These are phyloP conservation scores for Uloborus plumipes DNA, from an alignment of 2,888 invertebrate genomes.

Conservation along the genomic window DNA sequence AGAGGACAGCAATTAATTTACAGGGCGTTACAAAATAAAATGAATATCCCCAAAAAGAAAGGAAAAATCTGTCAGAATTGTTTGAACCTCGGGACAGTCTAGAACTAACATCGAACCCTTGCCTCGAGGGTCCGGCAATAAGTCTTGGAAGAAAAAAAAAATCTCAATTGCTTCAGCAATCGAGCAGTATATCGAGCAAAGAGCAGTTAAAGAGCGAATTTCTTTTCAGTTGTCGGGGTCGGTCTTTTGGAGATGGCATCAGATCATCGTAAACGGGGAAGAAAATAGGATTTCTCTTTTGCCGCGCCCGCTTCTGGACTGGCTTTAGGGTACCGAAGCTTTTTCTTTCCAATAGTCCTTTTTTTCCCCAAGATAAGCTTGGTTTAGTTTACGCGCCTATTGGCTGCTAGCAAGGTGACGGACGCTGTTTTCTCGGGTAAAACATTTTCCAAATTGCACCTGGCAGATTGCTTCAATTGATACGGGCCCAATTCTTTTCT, in stretches of 20 bases:
- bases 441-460: slow-evolving; percentile 26
- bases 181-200: slow-evolving; percentile 15
- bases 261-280: slow-evolving; percentile 43
- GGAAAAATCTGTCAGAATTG: slow-evolving; percentile 26
- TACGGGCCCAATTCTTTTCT: background rate
- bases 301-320: slow-evolving; percentile 19
- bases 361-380: slow-evolving; percentile 17
- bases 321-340: slow-evolving; percentile 8
- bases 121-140: slow-evolving; percentile 36
- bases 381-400: slow-evolving; percentile 20
- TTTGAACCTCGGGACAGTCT: slow-evolving; percentile 14
- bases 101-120: slow-evolving; percentile 1
- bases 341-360: slow-evolving; percentile 17
- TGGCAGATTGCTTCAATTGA: slow-evolving; percentile 32
- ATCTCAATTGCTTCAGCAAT: slow-evolving; percentile 45
- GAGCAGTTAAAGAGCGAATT: slow-evolving; percentile 44
- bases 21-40: slow-evolving; percentile 7
- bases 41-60: background rate
- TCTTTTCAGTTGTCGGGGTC: slow-evolving; percentile 40
- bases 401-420: slow-evolving; percentile 7
- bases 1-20: slow-evolving; percentile 7
- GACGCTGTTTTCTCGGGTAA: slow-evolving; percentile 9
- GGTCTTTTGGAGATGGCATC: slow-evolving; percentile 27
- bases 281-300: slow-evolving; percentile 29
- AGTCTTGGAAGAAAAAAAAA: slow-evolving; percentile 33